Conservation (phyloP, 2,888 invertebrate species). For the Xestobium rufovillosum region DNA sequence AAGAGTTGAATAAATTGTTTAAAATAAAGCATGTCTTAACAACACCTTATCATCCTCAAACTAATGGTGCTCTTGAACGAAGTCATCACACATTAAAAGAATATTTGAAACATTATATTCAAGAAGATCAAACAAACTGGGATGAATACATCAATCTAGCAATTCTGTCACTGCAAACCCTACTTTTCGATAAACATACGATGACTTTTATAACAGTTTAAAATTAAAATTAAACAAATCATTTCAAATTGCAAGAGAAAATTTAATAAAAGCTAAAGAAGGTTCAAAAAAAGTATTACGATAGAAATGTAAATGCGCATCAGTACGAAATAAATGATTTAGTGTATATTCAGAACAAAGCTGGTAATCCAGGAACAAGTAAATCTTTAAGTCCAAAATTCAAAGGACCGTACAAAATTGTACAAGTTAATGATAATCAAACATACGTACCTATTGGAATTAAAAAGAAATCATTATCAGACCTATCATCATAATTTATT, state of each 20-base stretch:
- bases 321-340: conserved; percentile 20
- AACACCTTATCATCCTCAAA: conserved; percentile 30
- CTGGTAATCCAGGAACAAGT: conserved; percentile 10
- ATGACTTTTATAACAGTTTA: conserved; percentile 23
- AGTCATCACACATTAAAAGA: conserved; percentile 30
- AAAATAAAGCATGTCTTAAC: conserved; percentile 28
- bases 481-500: conserved; percentile 16
- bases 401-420: conserved; percentile 20
- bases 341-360: conserved; percentile 20
- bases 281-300: conserved; percentile 24
- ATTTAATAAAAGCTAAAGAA: conserved; percentile 22
- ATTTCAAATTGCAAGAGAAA: conserved; percentile 25
- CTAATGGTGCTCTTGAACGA: conserved; percentile 31
- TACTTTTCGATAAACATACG: conserved; percentile 27
- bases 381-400: conserved; percentile 18
- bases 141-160: conserved; percentile 29
- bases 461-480: conserved; percentile 14
- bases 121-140: conserved; percentile 29
- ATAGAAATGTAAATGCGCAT: conserved; percentile 17
- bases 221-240: conserved; percentile 23
- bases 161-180: conserved; percentile 22
- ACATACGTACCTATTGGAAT: conserved; percentile 9
- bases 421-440: conserved; percentile 15
- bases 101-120: conserved; percentile 30
- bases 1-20: conserved; percentile 27